Evolutionary conservation across 1,140 invertebrate genomes (phyloP), one percentile per base, ranked within the genome.

Genomic region (Heliconius hewitsoni): DNA sequence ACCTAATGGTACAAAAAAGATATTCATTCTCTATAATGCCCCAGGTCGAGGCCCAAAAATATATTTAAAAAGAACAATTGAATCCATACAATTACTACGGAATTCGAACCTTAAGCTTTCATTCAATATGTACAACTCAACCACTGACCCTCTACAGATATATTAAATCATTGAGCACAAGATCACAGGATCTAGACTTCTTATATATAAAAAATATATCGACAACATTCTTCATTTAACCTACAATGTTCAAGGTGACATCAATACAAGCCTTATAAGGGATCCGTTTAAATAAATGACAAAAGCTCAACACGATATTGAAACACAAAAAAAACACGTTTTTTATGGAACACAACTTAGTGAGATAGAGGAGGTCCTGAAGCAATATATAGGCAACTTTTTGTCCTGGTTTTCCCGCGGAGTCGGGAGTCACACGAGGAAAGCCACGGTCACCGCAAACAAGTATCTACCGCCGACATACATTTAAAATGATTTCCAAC

Each of bases 171-270:
- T 60, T 60, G 57, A 60, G 57, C 23, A 60, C 57, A 60, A 60
- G 57, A 60, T 60, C 57, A 60, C 19, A 23, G 57, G 57, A 23
- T 11, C 19, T 60, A 60, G 11, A 66, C 27, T 13, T 66, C 23
- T 5, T 13, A 66, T 30, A 66, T n/a, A 66, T 27, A 66, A 66
- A 66, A 60, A 23, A 60, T 60, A 52, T 52, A 66, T 30, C 60
- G 60, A 30, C 27, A 11, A 66, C 60, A 66, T 66, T 5, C 60
- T 30, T 66, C 27, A 30, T 30, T 27, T 66, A 66, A 66, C 60
- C 60, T 66, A 66, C 60, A 66, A 66, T 66, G 23, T 66, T 66
- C 60, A 66, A 30, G 60, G 60, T 66, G 60, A 66, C 60, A 27
- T 66, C 60, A 66, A 66, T 27, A 13, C 23, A 13, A 30, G 60